A percentile compares a stretch with the other conserved stretches of the same genome.
Evolutionary conservation across 1,140 invertebrate species (phyloP).

Genomic region (Augochlora pura): DNA sequence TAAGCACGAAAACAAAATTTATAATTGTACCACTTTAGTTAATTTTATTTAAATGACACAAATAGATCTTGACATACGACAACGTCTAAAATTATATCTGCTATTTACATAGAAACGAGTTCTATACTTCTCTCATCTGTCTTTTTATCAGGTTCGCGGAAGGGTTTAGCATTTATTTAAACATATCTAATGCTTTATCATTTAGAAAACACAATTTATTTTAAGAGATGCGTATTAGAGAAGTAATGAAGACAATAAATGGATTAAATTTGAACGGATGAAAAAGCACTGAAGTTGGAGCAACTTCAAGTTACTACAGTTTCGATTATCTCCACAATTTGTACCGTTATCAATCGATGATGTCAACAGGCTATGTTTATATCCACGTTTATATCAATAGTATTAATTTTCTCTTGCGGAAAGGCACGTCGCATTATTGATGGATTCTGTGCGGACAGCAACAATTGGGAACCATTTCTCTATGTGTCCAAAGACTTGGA

Average conservation of each 20-base stretch:
- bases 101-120: background rate
- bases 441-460: background rate
- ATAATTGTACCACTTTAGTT: background rate
- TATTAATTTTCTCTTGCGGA: slow-evolving; percentile 46
- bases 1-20: background rate
- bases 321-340: slow-evolving; percentile 28
- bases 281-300: background rate
- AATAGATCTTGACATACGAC: background rate
- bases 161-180: too few species aligned
- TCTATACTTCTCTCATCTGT: background rate
- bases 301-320: slow-evolving; percentile 23
- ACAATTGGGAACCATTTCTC: slow-evolving; percentile 36
- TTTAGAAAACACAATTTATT: too few species aligned
- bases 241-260: background rate
- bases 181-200: too few species aligned
- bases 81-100: background rate
- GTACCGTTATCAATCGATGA: slow-evolving; percentile 37
- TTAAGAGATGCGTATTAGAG: background rate
- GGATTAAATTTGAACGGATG: background rate
- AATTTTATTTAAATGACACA: background rate
- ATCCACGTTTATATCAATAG: slow-evolving; percentile 46
- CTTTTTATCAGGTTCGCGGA: background rate
- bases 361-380: slow-evolving; percentile 64
- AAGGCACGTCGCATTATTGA: slow-evolving; percentile 31
- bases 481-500: slow-evolving; percentile 35